phyloP scores from a whole-genome alignment of 64 coral and sea anemone species.

The Porites lutea region DNA sequence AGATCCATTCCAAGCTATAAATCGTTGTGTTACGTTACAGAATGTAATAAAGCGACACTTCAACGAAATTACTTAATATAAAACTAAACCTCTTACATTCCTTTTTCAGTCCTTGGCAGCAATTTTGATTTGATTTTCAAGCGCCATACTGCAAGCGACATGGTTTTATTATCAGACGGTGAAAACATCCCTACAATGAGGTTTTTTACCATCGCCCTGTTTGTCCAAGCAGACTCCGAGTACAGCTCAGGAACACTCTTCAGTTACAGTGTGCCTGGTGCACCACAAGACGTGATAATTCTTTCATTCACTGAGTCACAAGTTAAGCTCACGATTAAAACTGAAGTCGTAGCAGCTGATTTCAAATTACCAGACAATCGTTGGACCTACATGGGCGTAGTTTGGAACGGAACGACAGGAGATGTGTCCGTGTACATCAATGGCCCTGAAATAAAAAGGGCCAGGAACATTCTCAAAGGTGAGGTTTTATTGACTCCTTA shows the following conservation, averaged over 20 bases:
- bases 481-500: slow-evolving; percentile 11
- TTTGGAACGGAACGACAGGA: slow-evolving; percentile 38
- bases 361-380: slow-evolving; percentile 51
- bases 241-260: slow-evolving; percentile 66
- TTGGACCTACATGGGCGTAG: slow-evolving; percentile 66
- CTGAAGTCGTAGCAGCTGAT: slow-evolving; percentile 24
- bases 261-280: slow-evolving; percentile 49
- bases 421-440: slow-evolving; percentile 44
- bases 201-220: slow-evolving; percentile 53
- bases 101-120: slow-evolving; percentile 53
- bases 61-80: neutral
- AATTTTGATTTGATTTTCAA: slow-evolving; percentile 69
- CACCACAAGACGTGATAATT: slow-evolving; percentile 39
- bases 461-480: slow-evolving; percentile 31
- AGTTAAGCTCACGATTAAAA: slow-evolving; percentile 36
- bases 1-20: too few relatives aligned
- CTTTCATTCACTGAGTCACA: slow-evolving; percentile 53
- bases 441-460: neutral
- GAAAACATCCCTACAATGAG: slow-evolving; percentile 40
- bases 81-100: neutral
- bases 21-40: too few relatives aligned
- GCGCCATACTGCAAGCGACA: slow-evolving; percentile 45
- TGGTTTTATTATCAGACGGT: slow-evolving; percentile 56
- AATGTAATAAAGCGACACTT: too few relatives aligned
- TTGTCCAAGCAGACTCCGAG: slow-evolving; percentile 38